A percentile compares a stretch with the other conserved stretches of the same genome.
These are phyloP conservation scores for Aleiodes testaceus DNA, from an alignment of 2,888 invertebrate genomes.

Conservation along the genomic window DNA sequence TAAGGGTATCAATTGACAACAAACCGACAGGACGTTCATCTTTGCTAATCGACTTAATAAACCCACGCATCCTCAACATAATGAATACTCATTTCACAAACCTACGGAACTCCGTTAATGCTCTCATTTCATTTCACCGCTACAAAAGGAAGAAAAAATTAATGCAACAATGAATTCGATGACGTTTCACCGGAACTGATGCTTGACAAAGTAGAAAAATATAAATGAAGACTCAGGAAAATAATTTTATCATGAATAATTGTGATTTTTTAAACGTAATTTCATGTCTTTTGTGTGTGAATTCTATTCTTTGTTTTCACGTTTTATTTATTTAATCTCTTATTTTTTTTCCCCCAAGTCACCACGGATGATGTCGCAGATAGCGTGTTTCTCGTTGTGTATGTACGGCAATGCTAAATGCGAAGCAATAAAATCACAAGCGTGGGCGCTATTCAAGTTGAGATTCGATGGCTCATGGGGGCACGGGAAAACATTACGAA, in stretches of 20 bases:
- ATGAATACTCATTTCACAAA: slow-evolving; percentile 15
- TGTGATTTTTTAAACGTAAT: too few relatives aligned
- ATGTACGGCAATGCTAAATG: slow-evolving; percentile 20
- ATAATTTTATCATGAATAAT: neutral
- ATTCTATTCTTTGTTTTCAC: too few relatives aligned
- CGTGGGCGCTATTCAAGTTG: slow-evolving; percentile 30
- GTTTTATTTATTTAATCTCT: too few relatives aligned
- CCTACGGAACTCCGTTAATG: slow-evolving; percentile 7
- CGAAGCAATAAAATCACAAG: slow-evolving; percentile 30
- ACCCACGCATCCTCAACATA: slow-evolving; percentile 27
- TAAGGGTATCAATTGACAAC: slow-evolving; percentile 38
- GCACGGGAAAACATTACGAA: slow-evolving; percentile 16
- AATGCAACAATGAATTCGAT: neutral
- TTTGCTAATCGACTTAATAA: slow-evolving; percentile 28
- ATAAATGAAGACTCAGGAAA: neutral
- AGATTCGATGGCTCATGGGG: slow-evolving; percentile 24
- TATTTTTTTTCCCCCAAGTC: neutral
- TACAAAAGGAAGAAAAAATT: neutral
- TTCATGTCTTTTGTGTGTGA: too few relatives aligned
- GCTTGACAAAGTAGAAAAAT: neutral
- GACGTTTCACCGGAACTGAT: neutral
- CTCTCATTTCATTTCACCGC: slow-evolving; percentile 16
- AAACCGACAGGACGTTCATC: slow-evolving; percentile 33
- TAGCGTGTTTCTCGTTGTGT: slow-evolving; percentile 6
- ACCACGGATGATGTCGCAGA: slow-evolving; percentile 11